Base-by-base conservation (phyloP, 2,113 vertebrate genomes). In the Lepus americanus region DNA sequence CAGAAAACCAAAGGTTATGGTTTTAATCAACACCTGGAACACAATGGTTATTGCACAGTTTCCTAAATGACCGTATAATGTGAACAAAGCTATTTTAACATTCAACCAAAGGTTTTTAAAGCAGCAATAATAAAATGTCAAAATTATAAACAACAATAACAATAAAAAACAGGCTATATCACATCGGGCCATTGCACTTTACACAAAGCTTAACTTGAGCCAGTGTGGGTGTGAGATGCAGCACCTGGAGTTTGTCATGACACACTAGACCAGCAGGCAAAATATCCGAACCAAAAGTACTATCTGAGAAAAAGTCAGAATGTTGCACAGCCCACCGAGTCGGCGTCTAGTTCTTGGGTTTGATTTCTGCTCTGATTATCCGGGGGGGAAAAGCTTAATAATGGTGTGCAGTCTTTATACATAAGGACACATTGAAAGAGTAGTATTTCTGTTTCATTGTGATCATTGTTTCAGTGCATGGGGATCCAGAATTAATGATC, bases 11-110 rank as follows among this genome's bases (percentile, higher is more conserved):
- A 84, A 95, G 87, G 20, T 64, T 64, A 72, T 79, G 17, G 23
- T 92, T 95, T 93, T 93, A 90, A 94, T 92, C 64, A 96, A 63
- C n/a, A 76, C 84, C 69, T 77, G 51, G 87, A 92, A 77, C 36
- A 74, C 6, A 77, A 10, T 87, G 33, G 88, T 90, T 79, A 69
- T 76, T 70, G 36, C 51, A 33, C 2, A n/a, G 11, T 78, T 95
- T 87, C 53, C 81, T 53, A 31, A 89, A 77, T 89, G 36, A 59
- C 31, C 20, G 12, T 53, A 64, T 13, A 83, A 39, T 77, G 23
- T 79, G 33, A 92, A n/a, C 69, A 90, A 82, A 84, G 55, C 10
- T 86, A 82, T 90, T 88, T 89, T 88, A 95, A 66, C 13, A 73
- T 4, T 51, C 4, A 86, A 61, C 16, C 5, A 69, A 78, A 22